Evolutionary conservation across 2,888 invertebrate species (phyloP).

Genomic region (Cybosia mesomella): DNA sequence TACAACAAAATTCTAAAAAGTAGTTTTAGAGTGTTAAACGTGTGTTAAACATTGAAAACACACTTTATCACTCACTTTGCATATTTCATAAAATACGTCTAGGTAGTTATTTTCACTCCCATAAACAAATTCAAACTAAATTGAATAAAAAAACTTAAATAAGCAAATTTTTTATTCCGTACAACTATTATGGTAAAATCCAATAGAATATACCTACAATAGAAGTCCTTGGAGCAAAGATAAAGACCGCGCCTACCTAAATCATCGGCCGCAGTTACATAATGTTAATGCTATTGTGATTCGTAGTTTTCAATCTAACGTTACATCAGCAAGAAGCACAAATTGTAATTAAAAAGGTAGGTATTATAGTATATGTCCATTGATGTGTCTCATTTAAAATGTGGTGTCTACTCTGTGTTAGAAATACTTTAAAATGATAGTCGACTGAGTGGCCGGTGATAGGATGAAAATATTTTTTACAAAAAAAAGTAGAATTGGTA

Average conservation of each 20-base stretch:
- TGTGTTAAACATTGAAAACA: not conserved
- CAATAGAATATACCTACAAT: not conserved
- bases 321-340: conserved; percentile 77
- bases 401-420: conserved; percentile 86
- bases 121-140: not conserved
- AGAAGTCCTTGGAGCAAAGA: conserved; percentile 2
- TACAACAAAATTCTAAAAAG: not conserved
- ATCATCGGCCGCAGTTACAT: conserved; percentile 36
- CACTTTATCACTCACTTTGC: too few species aligned
- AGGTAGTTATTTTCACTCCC: not conserved
- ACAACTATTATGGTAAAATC: too few species aligned
- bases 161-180: too few species aligned
- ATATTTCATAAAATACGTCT: not conserved
- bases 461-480: conserved; percentile 83
- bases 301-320: conserved; percentile 51
- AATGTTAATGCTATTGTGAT: conserved; percentile 49
- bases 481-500: conserved; percentile 62
- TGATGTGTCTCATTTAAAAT: conserved; percentile 85
- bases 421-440: conserved; percentile 80
- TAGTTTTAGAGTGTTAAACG: not conserved
- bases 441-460: conserved; percentile 81
- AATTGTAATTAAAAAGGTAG: conserved; percentile 78
- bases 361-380: conserved; percentile 84
- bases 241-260: not conserved
- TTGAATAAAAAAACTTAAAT: too few species aligned